Evolutionary conservation across 2,113 vertebrate species (phyloP).

Genomic region (Limnothrissa miodon): DNA sequence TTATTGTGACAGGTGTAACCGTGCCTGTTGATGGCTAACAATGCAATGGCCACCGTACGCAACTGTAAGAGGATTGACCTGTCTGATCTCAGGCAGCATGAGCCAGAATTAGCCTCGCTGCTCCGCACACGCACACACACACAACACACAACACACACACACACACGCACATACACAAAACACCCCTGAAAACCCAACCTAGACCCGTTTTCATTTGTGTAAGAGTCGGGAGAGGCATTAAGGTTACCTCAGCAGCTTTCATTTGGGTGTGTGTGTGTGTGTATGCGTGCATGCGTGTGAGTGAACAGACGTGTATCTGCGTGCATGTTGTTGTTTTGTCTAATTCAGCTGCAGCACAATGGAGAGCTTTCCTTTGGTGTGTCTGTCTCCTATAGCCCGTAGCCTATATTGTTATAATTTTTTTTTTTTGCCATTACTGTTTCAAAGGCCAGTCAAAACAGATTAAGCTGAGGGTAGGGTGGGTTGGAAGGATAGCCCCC

Average conservation of each 20-base stretch:
- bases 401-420: not conserved
- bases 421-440: slow-evolving; percentile 18
- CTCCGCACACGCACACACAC: not conserved
- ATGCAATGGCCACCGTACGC: slow-evolving; percentile 26
- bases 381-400: not conserved
- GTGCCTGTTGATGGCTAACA: slow-evolving; percentile 32
- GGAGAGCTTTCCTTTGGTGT: not conserved
- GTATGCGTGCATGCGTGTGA: slow-evolving; percentile 25
- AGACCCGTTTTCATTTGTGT: not conserved
- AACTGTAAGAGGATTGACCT: slow-evolving; percentile 42
- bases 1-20: slow-evolving; percentile 11
- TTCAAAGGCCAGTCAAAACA: slow-evolving; percentile 33
- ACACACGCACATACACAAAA: not conserved
- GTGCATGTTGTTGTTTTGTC: slow-evolving; percentile 32
- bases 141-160: slow-evolving; percentile 18
- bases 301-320: slow-evolving; percentile 28
- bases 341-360: not conserved
- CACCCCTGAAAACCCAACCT: not conserved
- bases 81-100: slow-evolving; percentile 29
- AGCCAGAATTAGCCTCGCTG: slow-evolving; percentile 13
- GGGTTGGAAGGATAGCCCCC: not conserved
- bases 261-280: not conserved
- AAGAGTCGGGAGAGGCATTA: slow-evolving; percentile 5
- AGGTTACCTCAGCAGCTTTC: not conserved
- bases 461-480: slow-evolving; percentile 15